Evolutionary conservation across 2,797 vertebrate species (phyloP), one percentile per base, ranked within the genome.

Genomic region (Parambassis ranga): DNA sequence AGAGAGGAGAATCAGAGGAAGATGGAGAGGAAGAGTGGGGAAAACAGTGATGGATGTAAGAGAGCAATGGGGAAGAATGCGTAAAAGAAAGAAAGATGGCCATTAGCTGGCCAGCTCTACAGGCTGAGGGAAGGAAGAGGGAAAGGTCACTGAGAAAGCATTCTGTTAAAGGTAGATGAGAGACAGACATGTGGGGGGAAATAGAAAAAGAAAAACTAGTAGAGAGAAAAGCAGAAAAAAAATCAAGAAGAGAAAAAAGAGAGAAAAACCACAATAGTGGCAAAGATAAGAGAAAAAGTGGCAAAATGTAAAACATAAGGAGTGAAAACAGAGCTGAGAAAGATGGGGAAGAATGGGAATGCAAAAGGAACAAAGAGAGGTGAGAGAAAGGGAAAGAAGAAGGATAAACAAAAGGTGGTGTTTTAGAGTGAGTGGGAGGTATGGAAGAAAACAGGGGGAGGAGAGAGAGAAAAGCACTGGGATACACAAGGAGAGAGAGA

Each of bases 381-480:
- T 58, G 71, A 77, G 52, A 75, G 61, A 48, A 52, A 52, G 47
- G 32, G 65, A 72, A 51, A 71, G 65, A 72, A 49, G 62, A 68
- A 50, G 73, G 70, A 84, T 77, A 87, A 77, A 90, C 82, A 90
- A 86, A n/a, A 83, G 71, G 75, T 76, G 52, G 56, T 53, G 61
- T 83, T 85, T 83, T 75, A 69, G 66, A 79, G 59, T n/a, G 76
- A 86, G 86, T 87, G 81, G 86, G 86, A 85, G 78, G 80, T 67
- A 79, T n/a, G 48, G 71, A 74, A 74, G 77, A 46, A 76, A 72
- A 83, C 76, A 61, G 33, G 49, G 67, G 80, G 78, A 63, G 68
- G 67, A 65, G 79, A 76, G 59, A 75, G 59, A 74, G 36, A 52
- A 41, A 73, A 82, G 72, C 74, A 72, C 16, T 9, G 70, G 71